Base-by-base conservation (phyloP, 2,797 vertebrate genomes). In the Steatocranus sp. region DNA sequence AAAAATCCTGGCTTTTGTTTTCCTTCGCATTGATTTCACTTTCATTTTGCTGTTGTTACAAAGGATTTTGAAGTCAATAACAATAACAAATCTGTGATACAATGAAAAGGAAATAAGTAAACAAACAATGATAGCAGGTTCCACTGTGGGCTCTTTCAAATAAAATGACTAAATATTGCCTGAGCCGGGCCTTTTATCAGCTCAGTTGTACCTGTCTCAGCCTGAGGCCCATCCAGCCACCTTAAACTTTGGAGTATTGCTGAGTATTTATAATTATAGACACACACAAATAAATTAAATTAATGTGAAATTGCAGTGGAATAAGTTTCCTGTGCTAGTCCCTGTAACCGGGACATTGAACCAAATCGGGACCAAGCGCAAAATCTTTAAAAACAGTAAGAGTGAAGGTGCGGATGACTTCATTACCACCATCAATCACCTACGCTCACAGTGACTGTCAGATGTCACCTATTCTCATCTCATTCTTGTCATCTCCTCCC, bases 361-460 rank as follows among this genome's bases (percentile, higher is more conserved):
- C 49, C n/a, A 86, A 79, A 79, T 70, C 76, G 75, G 49, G 75
- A 88, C 75, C 46, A 74, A 74, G 58, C 61, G 25, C 46, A 82
- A 89, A 77, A 81, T 17, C 54, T 80, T 77, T 30, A 77, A 82
- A 76, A 81, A 48, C 15, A 83, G 9, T 51, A 74, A 14, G 18
- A 68, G 18, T 15, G 43, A 38, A 77, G 81, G 90, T 83, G 80
- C 61, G 86, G 76, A 90, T 79, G 61, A 84, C 83, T 83, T 75
- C 74, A 91, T 89, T 79, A 85, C 83, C 74, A 73, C 82, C 81
- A 92, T 94, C 92, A 93, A 92, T 96, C 92, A 93, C 32, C 25
- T 66, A 51, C 76, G 61, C 41, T 85, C 85, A 76, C 11, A 79
- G 56, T 91, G 92, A 94, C 87, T 89, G 92, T 38, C 74, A 56